These are phyloP conservation scores for Phalacrocorax aristotelis DNA, from an alignment of 2,113 vertebrate genomes.

Conservation along the genomic window DNA sequence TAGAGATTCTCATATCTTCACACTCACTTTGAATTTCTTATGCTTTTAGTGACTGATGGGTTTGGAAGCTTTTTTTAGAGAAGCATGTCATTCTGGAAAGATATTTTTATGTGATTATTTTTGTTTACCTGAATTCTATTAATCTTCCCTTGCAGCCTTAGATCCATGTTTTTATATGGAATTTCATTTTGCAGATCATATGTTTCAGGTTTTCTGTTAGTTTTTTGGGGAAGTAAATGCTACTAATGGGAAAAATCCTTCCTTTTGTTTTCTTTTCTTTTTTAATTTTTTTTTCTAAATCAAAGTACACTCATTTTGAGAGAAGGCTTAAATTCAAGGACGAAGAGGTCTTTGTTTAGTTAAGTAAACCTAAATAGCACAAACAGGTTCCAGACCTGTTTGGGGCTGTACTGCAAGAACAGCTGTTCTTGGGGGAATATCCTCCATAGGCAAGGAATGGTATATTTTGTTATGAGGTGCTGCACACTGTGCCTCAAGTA, in stretches of 20 bases:
- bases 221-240: background rate
- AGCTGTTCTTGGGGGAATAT: background rate
- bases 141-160: background rate
- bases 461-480: background rate
- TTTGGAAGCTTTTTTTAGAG: conserved; percentile 9
- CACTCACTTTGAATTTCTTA: conserved; percentile 30
- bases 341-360: background rate
- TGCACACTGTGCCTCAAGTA: background rate
- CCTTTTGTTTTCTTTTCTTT: background rate
- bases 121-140: conserved; percentile 44
- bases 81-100: conserved; percentile 8
- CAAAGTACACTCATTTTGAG: background rate
- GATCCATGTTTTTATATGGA: background rate
- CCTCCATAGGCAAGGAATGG: background rate
- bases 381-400: background rate
- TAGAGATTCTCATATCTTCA: background rate
- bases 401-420: background rate
- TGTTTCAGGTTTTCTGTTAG: background rate
- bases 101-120: conserved; percentile 31
- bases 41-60: conserved; percentile 11
- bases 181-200: background rate
- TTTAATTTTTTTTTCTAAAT: background rate
- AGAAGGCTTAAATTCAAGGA: background rate
- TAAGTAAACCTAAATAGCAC: background rate
- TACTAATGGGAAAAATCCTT: background rate